phyloP scores from a whole-genome alignment of 2,113 vertebrate species.

The Limanda limanda region DNA sequence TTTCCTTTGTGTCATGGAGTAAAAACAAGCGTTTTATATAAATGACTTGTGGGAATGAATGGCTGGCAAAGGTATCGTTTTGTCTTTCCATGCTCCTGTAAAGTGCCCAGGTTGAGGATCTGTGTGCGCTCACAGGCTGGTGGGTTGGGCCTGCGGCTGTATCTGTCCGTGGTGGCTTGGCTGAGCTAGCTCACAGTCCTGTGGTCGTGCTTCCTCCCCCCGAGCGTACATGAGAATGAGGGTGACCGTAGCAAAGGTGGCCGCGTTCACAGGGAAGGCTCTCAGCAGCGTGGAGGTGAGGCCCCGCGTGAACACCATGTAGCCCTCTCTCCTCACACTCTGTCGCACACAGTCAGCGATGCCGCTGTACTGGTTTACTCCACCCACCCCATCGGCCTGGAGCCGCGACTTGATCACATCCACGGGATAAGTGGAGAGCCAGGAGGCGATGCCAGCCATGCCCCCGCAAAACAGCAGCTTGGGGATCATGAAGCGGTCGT shows the following conservation, averaged over 20 bases:
- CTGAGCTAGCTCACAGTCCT: slow-evolving; percentile 81
- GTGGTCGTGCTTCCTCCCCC: slow-evolving; percentile 69
- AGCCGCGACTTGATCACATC: slow-evolving; percentile 97
- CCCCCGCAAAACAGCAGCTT: slow-evolving; percentile 95
- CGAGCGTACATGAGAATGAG: slow-evolving; percentile 91
- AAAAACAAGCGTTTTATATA: slow-evolving; percentile 28
- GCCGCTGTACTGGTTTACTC: slow-evolving; percentile 86
- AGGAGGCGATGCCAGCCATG: slow-evolving; percentile 92
- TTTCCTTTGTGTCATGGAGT: slow-evolving; percentile 10
- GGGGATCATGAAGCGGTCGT: slow-evolving; percentile 89
- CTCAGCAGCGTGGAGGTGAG: slow-evolving; percentile 95
- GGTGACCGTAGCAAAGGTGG: slow-evolving; percentile 95
- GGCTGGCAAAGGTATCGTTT: background rate
- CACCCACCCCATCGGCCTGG: slow-evolving; percentile 92
- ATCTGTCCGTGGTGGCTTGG: slow-evolving; percentile 57
- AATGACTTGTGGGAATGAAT: slow-evolving; percentile 51
- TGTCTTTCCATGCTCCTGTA: slow-evolving; percentile 28
- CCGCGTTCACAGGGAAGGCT: slow-evolving; percentile 95
- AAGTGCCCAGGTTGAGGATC: slow-evolving; percentile 55
- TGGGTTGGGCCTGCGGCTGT: slow-evolving; percentile 86
- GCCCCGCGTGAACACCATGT: slow-evolving; percentile 91
- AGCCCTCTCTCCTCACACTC: slow-evolving; percentile 91
- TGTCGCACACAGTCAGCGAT: slow-evolving; percentile 91
- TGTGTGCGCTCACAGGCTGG: slow-evolving; percentile 84
- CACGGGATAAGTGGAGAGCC: slow-evolving; percentile 94